phyloP scores from a whole-genome alignment of 2,797 vertebrate species.

The Gambusia yucatana region DNA sequence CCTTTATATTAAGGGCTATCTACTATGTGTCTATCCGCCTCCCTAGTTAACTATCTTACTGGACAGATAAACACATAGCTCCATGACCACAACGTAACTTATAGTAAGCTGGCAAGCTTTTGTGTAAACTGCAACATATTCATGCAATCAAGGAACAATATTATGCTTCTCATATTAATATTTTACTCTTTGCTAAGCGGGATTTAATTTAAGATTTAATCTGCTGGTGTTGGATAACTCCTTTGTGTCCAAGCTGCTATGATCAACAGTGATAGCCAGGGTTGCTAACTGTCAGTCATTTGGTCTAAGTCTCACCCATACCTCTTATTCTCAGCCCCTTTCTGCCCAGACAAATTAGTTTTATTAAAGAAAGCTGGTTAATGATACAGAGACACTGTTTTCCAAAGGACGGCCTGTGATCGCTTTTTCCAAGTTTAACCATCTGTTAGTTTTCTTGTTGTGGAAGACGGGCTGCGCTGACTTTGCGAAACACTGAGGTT shows the following conservation, averaged over 20 bases:
- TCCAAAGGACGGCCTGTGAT: neutral
- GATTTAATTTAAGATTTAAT: too few relatives aligned
- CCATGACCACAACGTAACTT: too few relatives aligned
- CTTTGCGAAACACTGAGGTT: neutral
- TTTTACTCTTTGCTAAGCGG: neutral
- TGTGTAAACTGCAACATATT: neutral
- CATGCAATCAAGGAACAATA: neutral
- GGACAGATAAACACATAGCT: too few relatives aligned
- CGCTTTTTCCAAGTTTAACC: neutral
- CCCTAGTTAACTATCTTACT: too few relatives aligned
- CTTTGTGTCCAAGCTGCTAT: neutral
- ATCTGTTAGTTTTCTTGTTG: neutral
- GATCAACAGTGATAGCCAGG: neutral
- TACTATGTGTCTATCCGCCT: too few relatives aligned
- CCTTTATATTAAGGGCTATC: too few relatives aligned
- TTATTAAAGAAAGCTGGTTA: neutral
- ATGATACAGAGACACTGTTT: neutral
- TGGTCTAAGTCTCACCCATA: neutral
- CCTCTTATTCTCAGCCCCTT: neutral
- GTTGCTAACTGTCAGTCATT: neutral
- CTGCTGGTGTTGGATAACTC: neutral
- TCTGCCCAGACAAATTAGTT: neutral
- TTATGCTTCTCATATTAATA: neutral
- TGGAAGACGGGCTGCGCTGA: neutral
- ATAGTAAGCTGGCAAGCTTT: too few relatives aligned